Conservation (phyloP, 1,140 invertebrate genomes). For the Drosophila tristis region DNA sequence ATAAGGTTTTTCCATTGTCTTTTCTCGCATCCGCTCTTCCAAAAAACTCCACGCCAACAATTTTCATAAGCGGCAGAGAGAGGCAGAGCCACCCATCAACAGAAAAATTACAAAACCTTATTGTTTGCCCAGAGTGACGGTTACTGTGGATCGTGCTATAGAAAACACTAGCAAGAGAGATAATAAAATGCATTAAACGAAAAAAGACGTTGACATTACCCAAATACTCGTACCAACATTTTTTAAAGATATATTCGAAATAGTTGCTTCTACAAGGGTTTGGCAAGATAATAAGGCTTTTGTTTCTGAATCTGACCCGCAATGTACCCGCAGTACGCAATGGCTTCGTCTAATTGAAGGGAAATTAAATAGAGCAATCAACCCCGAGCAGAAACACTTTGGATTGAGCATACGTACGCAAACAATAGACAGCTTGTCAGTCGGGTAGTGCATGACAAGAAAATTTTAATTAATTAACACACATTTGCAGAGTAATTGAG, state of each 20-base stretch:
- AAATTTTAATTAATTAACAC: slow-evolving; percentile 77
- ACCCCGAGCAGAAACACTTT: slow-evolving; percentile 19
- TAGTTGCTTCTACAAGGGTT: no score
- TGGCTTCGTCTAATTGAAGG: slow-evolving; percentile 25
- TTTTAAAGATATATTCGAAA: no score
- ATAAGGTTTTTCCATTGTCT: slow-evolving; percentile 17
- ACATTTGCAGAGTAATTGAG: slow-evolving; percentile 75
- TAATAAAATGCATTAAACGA: slow-evolving; percentile 8
- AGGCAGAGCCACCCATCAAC: no score
- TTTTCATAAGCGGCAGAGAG: no score
- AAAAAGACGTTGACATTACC: background rate
- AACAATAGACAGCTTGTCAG: slow-evolving; percentile 33
- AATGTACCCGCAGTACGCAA: background rate
- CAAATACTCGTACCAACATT: background rate
- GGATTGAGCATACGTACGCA: slow-evolving; percentile 9
- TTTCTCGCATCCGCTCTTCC: background rate
- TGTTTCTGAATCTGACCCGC: no score
- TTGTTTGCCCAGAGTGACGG: no score
- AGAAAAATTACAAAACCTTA: no score
- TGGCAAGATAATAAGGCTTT: slow-evolving; percentile 1
- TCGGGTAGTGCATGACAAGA: slow-evolving; percentile 29
- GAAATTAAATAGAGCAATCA: slow-evolving; percentile 24
- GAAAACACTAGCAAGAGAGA: no score
- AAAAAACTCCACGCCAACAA: no score
- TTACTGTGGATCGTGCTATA: no score